phyloP scores from a whole-genome alignment of 2,113 vertebrate species.

The Mormyrus iriodes region DNA sequence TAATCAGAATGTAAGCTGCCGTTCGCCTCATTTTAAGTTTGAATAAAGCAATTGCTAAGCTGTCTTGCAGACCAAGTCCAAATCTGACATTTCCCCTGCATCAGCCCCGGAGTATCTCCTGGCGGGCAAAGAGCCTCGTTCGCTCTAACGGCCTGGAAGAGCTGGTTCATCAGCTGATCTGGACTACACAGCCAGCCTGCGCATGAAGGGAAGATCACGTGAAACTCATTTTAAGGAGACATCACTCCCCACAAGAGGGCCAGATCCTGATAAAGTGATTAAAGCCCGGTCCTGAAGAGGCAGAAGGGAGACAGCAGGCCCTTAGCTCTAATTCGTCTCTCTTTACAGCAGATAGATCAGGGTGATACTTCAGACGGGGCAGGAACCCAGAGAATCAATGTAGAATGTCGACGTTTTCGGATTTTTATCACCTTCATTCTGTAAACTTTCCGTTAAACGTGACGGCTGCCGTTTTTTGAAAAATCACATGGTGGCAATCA shows the following conservation, averaged over 20 bases:
- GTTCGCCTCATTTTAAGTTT: not conserved
- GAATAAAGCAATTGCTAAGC: not conserved
- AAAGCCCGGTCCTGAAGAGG: not conserved
- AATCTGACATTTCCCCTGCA: not conserved
- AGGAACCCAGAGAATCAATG: not conserved
- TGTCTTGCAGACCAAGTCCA: not conserved
- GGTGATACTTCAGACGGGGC: not conserved
- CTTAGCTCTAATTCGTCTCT: not conserved
- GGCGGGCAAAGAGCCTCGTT: not conserved
- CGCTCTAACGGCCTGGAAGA: not conserved
- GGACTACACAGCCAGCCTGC: not conserved
- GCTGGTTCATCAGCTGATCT: not conserved
- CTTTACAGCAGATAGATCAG: not conserved
- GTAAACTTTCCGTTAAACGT: not conserved
- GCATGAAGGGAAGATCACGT: slow-evolving; percentile 9
- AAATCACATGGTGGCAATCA: not conserved
- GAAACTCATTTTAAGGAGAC: not conserved
- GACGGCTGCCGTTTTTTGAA: not conserved
- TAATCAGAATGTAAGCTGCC: not conserved
- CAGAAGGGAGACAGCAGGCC: not conserved
- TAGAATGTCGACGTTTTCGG: not conserved
- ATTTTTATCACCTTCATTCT: not conserved
- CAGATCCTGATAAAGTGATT: slow-evolving; percentile 21
- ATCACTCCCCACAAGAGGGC: slow-evolving; percentile 23
- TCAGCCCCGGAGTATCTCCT: not conserved